Evolutionary conservation across 2,113 vertebrate genomes (phyloP).

Genomic region (Sander vitreus): DNA sequence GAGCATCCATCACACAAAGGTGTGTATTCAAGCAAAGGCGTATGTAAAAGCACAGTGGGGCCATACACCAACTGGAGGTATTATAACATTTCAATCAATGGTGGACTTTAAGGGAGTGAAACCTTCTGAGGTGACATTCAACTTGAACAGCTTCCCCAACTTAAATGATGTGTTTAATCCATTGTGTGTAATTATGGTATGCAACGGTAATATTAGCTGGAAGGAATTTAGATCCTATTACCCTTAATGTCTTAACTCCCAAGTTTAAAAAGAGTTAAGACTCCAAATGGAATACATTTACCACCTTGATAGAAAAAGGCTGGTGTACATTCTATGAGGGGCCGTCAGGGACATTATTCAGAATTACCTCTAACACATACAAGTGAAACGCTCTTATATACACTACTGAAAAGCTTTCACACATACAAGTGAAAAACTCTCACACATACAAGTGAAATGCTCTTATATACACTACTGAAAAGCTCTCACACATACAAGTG

Average conservation of each 20-base stretch:
- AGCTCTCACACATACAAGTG: too few relatives aligned
- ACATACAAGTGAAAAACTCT: too few relatives aligned
- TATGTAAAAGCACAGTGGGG: slow-evolving; percentile 16
- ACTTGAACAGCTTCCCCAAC: slow-evolving; percentile 49
- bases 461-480: too few relatives aligned
- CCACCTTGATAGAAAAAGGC: slow-evolving; percentile 57
- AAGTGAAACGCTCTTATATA: too few relatives aligned
- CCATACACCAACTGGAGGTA: slow-evolving; percentile 45
- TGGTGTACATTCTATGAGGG: background rate
- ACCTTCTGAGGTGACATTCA: slow-evolving; percentile 80
- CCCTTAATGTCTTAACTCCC: slow-evolving; percentile 71
- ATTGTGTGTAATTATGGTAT: slow-evolving; percentile 66
- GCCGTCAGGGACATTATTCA: too few relatives aligned
- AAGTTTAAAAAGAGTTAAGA: slow-evolving; percentile 66
- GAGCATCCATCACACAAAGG: slow-evolving; percentile 25
- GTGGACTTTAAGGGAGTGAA: slow-evolving; percentile 56
- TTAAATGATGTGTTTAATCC: slow-evolving; percentile 77
- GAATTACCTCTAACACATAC: too few relatives aligned
- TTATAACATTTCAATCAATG: slow-evolving; percentile 65
- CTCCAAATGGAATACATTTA: slow-evolving; percentile 65
- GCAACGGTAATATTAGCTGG: slow-evolving; percentile 75
- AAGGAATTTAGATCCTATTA: slow-evolving; percentile 76
- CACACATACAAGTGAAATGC: too few relatives aligned
- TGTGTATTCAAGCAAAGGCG: slow-evolving; percentile 13
- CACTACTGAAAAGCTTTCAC: too few relatives aligned